Evolutionary conservation across 2,113 vertebrate genomes (phyloP).

Genomic region (Elephas maximus): DNA sequence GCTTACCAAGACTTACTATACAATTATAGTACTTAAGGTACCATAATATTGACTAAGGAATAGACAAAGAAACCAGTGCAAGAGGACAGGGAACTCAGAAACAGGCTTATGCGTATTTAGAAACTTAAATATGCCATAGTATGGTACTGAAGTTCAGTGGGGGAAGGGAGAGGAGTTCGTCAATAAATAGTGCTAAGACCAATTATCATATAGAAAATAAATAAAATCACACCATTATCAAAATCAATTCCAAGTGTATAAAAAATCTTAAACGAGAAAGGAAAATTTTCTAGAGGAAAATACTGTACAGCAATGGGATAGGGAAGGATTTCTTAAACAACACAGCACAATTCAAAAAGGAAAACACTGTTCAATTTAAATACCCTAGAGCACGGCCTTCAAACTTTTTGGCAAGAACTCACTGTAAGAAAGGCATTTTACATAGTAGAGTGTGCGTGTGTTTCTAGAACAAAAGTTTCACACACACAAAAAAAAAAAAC

Average conservation of each 20-base stretch:
- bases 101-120: neutral
- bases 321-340: neutral
- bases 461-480: neutral
- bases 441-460: neutral
- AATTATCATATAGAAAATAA: neutral
- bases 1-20: neutral
- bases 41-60: neutral
- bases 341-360: neutral
- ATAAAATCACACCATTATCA: neutral
- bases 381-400: neutral
- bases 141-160: neutral
- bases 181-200: neutral
- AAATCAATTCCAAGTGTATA: slow-evolving; percentile 26
- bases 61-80: neutral
- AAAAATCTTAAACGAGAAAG: slow-evolving; percentile 24
- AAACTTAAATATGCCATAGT: neutral
- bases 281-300: slow-evolving; percentile 7
- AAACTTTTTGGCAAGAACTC: neutral
- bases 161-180: neutral
- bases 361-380: neutral
- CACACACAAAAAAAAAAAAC: too few species aligned
- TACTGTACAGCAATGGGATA: neutral
- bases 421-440: neutral
- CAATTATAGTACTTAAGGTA: neutral
- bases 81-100: slow-evolving; percentile 6